These are phyloP conservation scores for Fringilla coelebs DNA, from an alignment of 2,797 vertebrate genomes.

Conservation along the genomic window DNA sequence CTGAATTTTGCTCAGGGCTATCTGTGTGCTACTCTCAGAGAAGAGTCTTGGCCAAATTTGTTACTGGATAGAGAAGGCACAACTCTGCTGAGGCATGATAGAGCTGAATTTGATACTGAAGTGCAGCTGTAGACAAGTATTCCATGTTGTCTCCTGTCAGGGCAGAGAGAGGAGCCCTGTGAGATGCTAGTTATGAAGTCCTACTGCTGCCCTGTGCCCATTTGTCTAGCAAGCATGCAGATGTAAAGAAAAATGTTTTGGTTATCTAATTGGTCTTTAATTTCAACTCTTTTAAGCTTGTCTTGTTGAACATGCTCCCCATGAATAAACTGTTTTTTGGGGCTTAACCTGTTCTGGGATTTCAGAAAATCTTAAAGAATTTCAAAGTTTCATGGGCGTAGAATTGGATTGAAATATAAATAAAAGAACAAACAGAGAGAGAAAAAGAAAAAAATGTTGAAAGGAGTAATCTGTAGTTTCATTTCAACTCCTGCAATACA, in stretches of 20 bases:
- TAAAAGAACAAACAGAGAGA: neutral
- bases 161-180: neutral
- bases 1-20: conserved; percentile 8
- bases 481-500: neutral
- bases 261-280: neutral
- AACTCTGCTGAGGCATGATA: neutral
- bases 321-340: neutral
- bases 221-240: neutral
- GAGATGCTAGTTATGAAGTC: neutral
- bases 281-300: neutral
- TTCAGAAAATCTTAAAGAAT: neutral
- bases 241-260: neutral
- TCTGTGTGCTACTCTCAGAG: neutral
- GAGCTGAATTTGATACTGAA: neutral
- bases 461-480: neutral
- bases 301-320: neutral
- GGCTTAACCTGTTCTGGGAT: neutral
- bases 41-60: neutral
- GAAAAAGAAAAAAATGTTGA: neutral
- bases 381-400: neutral
- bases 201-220: neutral
- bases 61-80: neutral
- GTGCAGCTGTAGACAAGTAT: neutral
- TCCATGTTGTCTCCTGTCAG: neutral
- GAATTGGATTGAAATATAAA: neutral